Conservation (phyloP, 2,797 vertebrate genomes). For the Malurus splendens region DNA sequence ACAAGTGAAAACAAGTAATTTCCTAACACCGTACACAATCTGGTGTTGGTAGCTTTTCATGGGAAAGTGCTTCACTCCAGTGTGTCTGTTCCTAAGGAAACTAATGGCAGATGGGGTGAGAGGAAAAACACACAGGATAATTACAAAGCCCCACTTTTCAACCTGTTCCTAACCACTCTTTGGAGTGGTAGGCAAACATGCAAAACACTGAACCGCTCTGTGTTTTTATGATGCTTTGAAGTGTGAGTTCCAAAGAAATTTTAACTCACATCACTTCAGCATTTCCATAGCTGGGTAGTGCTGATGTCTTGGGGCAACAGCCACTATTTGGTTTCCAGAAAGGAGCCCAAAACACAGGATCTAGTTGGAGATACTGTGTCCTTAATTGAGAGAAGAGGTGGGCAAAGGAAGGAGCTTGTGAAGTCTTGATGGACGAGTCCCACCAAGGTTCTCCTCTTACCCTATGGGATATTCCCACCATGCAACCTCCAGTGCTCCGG, state of each 20-base stretch:
- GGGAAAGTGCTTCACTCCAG: slow-evolving; percentile 16
- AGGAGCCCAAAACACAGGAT: neutral
- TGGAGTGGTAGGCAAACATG: slow-evolving; percentile 37
- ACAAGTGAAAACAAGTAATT: slow-evolving; percentile 46
- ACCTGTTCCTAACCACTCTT: slow-evolving; percentile 16
- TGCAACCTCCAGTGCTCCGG: accelerated
- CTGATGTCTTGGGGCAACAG: neutral
- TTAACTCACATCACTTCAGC: neutral
- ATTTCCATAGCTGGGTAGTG: slow-evolving; percentile 1
- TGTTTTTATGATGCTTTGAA: slow-evolving; percentile 42
- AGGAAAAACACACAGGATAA: slow-evolving; percentile 1
- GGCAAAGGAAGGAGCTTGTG: neutral
- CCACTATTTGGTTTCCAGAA: neutral
- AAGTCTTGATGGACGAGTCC: neutral
- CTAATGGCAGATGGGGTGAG: slow-evolving; percentile 2
- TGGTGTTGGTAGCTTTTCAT: neutral
- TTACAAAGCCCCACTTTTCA: slow-evolving; percentile 27
- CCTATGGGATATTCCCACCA: neutral
- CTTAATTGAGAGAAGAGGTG: neutral
- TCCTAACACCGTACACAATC: neutral
- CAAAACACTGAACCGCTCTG: neutral
- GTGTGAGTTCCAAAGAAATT: neutral
- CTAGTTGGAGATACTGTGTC: neutral
- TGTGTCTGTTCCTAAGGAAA: slow-evolving; percentile 16
- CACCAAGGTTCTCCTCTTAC: accelerated